Evolutionary conservation across 2,888 invertebrate genomes (phyloP), one percentile per base, ranked within the genome.

Genomic region (Lissocephala sabroskyi): DNA sequence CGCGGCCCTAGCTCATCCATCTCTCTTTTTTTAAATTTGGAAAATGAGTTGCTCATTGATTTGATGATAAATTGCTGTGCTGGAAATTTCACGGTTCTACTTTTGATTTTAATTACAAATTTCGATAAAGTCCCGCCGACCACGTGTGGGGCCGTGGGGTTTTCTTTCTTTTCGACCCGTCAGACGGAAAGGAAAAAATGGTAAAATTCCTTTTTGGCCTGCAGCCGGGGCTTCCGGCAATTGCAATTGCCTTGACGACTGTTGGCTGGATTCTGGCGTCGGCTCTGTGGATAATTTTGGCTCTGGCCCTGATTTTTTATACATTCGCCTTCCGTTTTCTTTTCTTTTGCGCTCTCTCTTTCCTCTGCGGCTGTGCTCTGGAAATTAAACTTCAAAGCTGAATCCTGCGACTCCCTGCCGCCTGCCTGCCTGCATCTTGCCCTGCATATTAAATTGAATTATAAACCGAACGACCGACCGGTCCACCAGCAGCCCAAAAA

Each of bases 41-140:
- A 23, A 23, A 7, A 5, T 39, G 54, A 57, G 52, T 32, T 45
- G 52, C 68, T 23, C 35, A 62, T 74, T 68, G 62, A 68, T 68
- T 68, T 74, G 74, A 74, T 64, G 70, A 66, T 68, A 74, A 68
- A 45, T 64, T 54, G 62, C 48, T 59, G 13, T 45, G 65, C 52
- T 41, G 14, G 28, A 30, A 51, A 42, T 13, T 33, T 33, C 2
- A 13, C 33, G 13, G 14, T 33, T n/a, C 14, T 33, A 5, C 33
- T 33, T 35, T 13, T 16, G 35, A 13, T 35, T 14, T 35, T 35
- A 35, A 35, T 35, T 35, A 35, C n/a, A n/a, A n/a, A n/a, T n/a
- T n/a, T n/a, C n/a, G n/a, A n/a, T n/a, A n/a, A n/a, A n/a, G n/a
- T n/a, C n/a, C n/a, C n/a, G n/a, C n/a, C n/a, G n/a, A n/a, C n/a